Conservation (phyloP, 2,888 invertebrate species). For the Rhodophaea formosa region DNA sequence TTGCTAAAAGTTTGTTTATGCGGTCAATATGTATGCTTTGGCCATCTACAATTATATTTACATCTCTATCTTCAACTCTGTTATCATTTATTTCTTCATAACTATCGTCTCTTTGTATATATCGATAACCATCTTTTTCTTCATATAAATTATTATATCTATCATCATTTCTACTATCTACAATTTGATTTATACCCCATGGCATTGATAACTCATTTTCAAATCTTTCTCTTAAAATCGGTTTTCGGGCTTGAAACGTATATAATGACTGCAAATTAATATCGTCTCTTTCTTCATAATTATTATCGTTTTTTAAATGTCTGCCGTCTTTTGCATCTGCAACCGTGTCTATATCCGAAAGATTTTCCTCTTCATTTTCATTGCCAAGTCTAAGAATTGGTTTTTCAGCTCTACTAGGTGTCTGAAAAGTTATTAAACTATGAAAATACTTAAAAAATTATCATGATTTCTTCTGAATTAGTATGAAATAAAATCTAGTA, state of each 20-base stretch:
- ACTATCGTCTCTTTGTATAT: background rate
- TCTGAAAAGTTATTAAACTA: background rate
- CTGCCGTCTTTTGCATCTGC: no score
- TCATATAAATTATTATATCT: no score
- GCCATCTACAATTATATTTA: background rate
- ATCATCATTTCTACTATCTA: background rate
- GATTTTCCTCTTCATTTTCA: no score
- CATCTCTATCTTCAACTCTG: background rate
- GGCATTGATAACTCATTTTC: background rate
- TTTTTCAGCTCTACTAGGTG: background rate
- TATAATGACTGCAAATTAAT: background rate
- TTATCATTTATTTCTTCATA: background rate
- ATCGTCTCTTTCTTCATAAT: background rate
- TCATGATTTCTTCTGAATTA: no score
- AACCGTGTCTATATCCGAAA: no score
- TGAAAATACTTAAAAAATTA: no score
- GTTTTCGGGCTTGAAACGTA: background rate
- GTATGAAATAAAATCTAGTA: no score
- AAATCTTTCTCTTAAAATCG: background rate
- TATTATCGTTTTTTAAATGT: no score
- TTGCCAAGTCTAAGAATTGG: no score
- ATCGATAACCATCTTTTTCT: background rate
- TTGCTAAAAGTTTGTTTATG: background rate
- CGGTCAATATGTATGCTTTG: background rate
- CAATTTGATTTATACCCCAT: background rate